Evolutionary conservation across 2,797 vertebrate species (phyloP), one percentile per base, ranked within the genome.

Genomic region (Etheostoma nigrum): DNA sequence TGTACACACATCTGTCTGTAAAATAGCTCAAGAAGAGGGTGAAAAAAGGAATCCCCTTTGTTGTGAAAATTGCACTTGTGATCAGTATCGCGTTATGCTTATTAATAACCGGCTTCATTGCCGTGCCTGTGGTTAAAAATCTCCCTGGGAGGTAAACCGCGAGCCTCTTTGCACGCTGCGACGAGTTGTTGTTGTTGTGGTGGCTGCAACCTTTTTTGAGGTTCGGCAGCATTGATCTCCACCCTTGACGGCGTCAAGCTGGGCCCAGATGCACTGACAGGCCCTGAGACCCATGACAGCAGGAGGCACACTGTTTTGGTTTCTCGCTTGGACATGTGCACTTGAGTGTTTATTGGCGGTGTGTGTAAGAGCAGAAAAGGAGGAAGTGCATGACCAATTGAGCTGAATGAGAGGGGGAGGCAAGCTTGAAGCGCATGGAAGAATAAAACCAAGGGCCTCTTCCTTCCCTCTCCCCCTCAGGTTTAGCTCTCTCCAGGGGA

Each of bases 381-480:
- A 78, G 65, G 72, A 72, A 81, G 63, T 79, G 89, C 78, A 72
- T 87, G 88, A 91, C 85, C 68, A 86, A 87, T 87, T 78, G 76
- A 88, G 78, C 74, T 86, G 86, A 90, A 91, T 87, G 69, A 72
- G 63, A 23, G 54, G 72, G 85, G 51, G 73, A 72, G 85, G 51
- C 53, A 67, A 60, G 86, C 82, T 71, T 63, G 49, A 81, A 74
- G 65, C 19, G 0, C 63, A 78, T 72, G 54, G 64, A 51, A 63
- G 57, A 62, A 52, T 78, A 49, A 83, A 82, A 53, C 16, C 0
- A 6, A 49, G 76, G 79, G 78, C 79, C 76, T 62, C 76, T 81
- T 78, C 40, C 27, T 49, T 47, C 48, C 47, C 25, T 2, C 61
- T 9, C 25, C 47, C 72, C 68, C 19, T 30, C 59, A 79, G 71